These are phyloP conservation scores for Gymnopithys bicolor DNA, from an alignment of 2,797 vertebrate species.

Conservation along the genomic window DNA sequence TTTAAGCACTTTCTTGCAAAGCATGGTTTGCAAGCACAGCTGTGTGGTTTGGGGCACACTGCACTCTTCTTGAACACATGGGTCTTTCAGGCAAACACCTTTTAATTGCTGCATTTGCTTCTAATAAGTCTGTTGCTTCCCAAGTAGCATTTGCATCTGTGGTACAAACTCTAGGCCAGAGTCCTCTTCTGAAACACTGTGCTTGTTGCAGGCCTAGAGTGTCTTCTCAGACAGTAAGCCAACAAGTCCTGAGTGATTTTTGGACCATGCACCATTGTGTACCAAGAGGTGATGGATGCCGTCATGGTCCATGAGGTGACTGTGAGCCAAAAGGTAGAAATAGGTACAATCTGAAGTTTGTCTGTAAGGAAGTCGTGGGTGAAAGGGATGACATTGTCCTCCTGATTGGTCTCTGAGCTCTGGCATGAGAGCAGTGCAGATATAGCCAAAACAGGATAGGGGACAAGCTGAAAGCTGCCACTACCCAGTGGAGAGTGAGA, in stretches of 20 bases:
- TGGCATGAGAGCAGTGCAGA: not conserved
- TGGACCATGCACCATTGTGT: not conserved
- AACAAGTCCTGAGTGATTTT: not conserved
- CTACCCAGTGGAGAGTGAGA: not conserved
- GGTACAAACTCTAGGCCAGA: not conserved
- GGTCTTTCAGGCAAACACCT: slow-evolving; percentile 30
- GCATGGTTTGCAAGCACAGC: slow-evolving; percentile 11
- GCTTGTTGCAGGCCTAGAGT: not conserved
- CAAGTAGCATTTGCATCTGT: not conserved
- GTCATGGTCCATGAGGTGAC: not conserved
- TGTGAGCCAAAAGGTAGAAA: not conserved
- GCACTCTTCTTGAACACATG: not conserved
- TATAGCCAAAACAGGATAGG: not conserved
- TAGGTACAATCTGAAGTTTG: not conserved
- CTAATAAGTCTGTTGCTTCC: not conserved
- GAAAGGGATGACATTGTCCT: not conserved
- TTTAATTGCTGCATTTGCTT: slow-evolving; percentile 7
- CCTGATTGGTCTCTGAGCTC: not conserved
- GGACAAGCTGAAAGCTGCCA: not conserved
- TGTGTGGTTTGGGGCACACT: not conserved
- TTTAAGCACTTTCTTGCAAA: slow-evolving; percentile 36
- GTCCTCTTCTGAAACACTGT: not conserved
- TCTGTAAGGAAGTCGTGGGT: not conserved
- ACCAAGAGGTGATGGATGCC: not conserved
- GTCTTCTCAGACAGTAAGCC: not conserved